These are phyloP conservation scores for Pharmacophagus antenor DNA, from an alignment of 2,888 invertebrate species.

Conservation along the genomic window DNA sequence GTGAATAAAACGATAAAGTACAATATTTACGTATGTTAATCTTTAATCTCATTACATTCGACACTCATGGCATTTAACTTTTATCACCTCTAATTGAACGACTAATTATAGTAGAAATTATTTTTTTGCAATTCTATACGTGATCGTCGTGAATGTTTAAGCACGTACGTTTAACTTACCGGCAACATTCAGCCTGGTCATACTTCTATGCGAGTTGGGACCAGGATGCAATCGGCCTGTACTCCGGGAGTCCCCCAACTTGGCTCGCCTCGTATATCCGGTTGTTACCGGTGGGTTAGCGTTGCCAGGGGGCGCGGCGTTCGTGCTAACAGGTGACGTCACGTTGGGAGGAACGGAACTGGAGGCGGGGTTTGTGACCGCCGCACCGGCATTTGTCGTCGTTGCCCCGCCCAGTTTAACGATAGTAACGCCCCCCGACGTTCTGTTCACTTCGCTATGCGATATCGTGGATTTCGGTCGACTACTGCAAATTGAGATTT, in stretches of 20 bases:
- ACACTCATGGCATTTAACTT: no score
- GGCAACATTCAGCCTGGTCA: conserved; percentile 88
- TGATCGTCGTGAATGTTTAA: neutral
- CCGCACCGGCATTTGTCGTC: conserved; percentile 25
- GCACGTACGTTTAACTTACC: conserved; percentile 66
- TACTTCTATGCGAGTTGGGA: conserved; percentile 87
- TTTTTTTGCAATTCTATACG: neutral
- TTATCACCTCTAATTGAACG: no score
- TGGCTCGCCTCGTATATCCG: conserved; percentile 81
- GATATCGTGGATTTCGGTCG: conserved; percentile 59
- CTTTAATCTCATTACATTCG: no score
- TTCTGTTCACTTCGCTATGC: conserved; percentile 84
- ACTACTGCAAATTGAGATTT: conserved; percentile 40
- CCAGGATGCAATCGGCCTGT: conserved; percentile 87
- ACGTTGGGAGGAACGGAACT: conserved; percentile 24
- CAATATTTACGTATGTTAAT: no score
- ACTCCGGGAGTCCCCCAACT: conserved; percentile 87
- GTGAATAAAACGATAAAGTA: no score
- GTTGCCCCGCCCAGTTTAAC: conserved; percentile 84
- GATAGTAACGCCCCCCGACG: conserved; percentile 88
- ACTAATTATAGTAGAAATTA: no score
- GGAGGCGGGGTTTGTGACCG: conserved; percentile 38
- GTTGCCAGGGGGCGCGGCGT: conserved; percentile 26
- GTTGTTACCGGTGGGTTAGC: conserved; percentile 34
- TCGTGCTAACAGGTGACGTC: conserved; percentile 51